phyloP scores from a whole-genome alignment of 2,113 vertebrate species.

The Psittacula cyanocephala region DNA sequence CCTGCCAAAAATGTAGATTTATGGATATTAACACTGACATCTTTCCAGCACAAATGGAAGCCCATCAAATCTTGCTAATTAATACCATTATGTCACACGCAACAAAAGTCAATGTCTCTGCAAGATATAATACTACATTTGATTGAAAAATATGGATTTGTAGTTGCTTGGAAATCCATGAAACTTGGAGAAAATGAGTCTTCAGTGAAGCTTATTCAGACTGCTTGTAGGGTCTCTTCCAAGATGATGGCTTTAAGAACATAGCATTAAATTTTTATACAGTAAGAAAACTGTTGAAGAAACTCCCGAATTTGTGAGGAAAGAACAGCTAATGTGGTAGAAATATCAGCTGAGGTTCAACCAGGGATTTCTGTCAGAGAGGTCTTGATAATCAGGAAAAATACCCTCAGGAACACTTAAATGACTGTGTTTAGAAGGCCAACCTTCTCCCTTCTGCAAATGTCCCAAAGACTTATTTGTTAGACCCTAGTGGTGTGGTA shows the following conservation, averaged over 20 bases:
- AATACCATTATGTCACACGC: fast-evolving
- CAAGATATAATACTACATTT: fast-evolving
- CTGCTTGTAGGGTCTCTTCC: background rate
- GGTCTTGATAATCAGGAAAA: fast-evolving
- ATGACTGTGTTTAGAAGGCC: background rate
- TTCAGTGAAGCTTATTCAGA: background rate
- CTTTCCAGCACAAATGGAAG: background rate
- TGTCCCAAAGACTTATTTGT: background rate
- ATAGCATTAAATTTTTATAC: background rate
- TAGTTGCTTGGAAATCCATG: background rate
- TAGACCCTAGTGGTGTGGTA: background rate
- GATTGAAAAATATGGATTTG: background rate
- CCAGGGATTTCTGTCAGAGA: background rate
- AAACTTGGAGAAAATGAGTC: background rate
- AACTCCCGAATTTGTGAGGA: background rate
- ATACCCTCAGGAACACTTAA: fast-evolving
- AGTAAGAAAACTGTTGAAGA: background rate
- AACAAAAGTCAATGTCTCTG: background rate
- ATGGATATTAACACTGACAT: background rate
- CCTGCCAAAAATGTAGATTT: background rate
- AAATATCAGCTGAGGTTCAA: background rate
- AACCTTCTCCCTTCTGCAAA: background rate
- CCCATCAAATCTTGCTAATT: background rate
- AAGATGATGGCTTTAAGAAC: background rate
- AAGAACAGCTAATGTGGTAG: background rate